These are phyloP conservation scores for Labrus mixtus DNA, from an alignment of 2,113 vertebrate genomes.

Conservation along the genomic window DNA sequence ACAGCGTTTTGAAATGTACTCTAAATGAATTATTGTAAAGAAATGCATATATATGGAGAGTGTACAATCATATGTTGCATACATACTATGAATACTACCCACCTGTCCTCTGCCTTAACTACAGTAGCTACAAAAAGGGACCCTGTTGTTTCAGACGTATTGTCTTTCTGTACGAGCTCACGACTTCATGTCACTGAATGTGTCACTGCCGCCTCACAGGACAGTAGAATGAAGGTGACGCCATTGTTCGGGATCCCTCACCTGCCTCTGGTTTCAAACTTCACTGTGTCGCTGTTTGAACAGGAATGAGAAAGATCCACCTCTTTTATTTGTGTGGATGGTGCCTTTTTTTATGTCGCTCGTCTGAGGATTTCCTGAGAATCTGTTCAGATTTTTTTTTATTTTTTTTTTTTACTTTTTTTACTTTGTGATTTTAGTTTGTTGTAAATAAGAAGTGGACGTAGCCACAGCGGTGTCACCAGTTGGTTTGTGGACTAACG, in stretches of 20 bases:
- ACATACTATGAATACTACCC: conserved; percentile 55
- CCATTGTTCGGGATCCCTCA: too few species aligned
- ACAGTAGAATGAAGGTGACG: conserved; percentile 31
- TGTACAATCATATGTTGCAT: conserved; percentile 77
- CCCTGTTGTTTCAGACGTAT: not conserved
- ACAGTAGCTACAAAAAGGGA: conserved; percentile 63
- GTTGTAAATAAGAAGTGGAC: not conserved
- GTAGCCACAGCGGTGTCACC: not conserved
- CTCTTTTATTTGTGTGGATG: conserved; percentile 64
- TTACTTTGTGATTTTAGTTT: not conserved
- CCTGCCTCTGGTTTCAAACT: not conserved
- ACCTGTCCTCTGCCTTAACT: conserved; percentile 75
- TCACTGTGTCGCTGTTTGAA: conserved; percentile 32
- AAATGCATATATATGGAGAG: conserved; percentile 70
- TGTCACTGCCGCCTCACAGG: conserved; percentile 42
- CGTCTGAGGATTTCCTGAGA: conserved; percentile 35
- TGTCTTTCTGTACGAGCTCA: conserved; percentile 2
- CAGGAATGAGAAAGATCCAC: conserved; percentile 55
- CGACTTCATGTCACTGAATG: conserved; percentile 40
- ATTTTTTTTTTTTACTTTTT: conserved; percentile 23
- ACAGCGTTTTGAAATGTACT: conserved; percentile 65
- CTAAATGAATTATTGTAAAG: conserved; percentile 75
- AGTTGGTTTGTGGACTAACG: too few species aligned
- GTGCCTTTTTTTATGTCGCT: conserved; percentile 74
- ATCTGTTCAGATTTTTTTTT: conserved; percentile 36